Conservation (phyloP, 2,113 vertebrate genomes). For the Onychostoma macrolepis region DNA sequence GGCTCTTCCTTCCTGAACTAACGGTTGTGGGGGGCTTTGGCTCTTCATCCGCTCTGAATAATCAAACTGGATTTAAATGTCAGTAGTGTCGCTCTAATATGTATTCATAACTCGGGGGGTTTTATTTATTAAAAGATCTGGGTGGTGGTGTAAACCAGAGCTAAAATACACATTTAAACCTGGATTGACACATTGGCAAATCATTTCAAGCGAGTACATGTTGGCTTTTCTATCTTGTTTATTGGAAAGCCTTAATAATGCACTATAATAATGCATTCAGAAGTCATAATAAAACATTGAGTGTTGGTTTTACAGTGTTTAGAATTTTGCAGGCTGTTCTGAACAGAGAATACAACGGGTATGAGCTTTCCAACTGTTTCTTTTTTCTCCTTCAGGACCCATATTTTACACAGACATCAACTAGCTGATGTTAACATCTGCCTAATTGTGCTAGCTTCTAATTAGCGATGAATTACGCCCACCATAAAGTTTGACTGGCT, state of each 20-base stretch:
- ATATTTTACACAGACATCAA: not conserved
- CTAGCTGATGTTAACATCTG: not conserved
- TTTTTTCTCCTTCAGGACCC: not conserved
- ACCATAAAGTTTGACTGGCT: not conserved
- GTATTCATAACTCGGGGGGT: constrained; percentile 20
- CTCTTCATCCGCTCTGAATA: constrained; percentile 29
- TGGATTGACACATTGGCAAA: not conserved
- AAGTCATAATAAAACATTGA: not conserved
- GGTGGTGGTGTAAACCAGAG: constrained; percentile 23
- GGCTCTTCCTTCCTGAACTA: constrained; percentile 58
- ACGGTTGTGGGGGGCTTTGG: constrained; percentile 41
- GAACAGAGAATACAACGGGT: not conserved
- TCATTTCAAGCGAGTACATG: not conserved
- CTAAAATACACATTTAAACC: constrained; percentile 14
- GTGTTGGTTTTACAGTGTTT: not conserved
- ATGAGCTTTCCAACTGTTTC: not conserved
- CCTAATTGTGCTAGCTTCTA: not conserved
- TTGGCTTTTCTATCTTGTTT: not conserved
- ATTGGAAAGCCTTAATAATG: constrained; percentile 2
- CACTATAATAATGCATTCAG: not conserved
- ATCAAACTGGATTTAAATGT: constrained; percentile 48
- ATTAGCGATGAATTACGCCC: not conserved
- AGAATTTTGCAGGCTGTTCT: not conserved
- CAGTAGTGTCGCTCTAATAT: constrained; percentile 41
- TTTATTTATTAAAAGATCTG: constrained; percentile 37